These are phyloP conservation scores for Labeo calbasu DNA, from an alignment of 2,797 vertebrate genomes.

Conservation along the genomic window DNA sequence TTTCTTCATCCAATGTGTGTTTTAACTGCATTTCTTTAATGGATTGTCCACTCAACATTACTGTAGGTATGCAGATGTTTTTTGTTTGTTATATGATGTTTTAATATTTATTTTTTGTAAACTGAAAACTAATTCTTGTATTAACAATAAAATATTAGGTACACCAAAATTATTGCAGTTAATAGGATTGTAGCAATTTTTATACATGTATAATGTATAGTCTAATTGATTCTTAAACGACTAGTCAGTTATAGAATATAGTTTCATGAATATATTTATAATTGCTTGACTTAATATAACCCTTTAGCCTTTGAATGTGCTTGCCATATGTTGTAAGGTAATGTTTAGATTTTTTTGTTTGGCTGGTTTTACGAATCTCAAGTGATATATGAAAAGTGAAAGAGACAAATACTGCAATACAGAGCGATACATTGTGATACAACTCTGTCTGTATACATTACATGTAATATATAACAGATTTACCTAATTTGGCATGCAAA, in stretches of 20 bases:
- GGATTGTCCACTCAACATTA: constrained; percentile 62
- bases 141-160: constrained; percentile 7
- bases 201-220: neutral
- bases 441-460: neutral
- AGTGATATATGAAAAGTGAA: neutral
- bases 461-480: neutral
- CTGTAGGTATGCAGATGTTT: constrained; percentile 66
- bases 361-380: neutral
- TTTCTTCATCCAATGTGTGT: constrained; percentile 36
- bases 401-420: neutral
- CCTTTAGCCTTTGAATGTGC: neutral
- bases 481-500: neutral
- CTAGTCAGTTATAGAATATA: neutral
- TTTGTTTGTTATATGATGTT: constrained; percentile 4
- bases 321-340: neutral
- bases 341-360: neutral
- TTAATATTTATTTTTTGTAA: constrained; percentile 14
- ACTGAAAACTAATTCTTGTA: neutral
- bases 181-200: neutral
- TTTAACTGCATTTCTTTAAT: constrained; percentile 48
- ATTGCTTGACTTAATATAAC: constrained; percentile 6
- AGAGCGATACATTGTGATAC: neutral
- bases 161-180: neutral
- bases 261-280: neutral
- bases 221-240: neutral